Percentiles rank a stretch among this genome's conserved stretches.
These are phyloP conservation scores for Mastomys natalensis DNA, from an alignment of 2,113 vertebrate genomes.

Conservation along the genomic window DNA sequence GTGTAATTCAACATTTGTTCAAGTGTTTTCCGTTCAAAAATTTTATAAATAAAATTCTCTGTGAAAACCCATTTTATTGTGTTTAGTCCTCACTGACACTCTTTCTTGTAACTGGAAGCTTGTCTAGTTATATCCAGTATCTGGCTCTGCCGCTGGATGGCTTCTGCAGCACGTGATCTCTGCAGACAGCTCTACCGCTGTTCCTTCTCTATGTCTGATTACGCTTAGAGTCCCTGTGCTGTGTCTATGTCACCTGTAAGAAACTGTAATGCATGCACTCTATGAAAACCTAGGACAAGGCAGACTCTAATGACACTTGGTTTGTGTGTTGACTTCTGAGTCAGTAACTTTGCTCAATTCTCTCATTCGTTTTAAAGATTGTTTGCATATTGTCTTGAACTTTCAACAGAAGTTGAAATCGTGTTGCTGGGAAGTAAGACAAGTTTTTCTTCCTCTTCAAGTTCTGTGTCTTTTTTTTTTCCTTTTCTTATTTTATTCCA, in stretches of 20 bases:
- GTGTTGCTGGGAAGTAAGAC: background rate
- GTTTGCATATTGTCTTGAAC: background rate
- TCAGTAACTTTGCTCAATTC: constrained; percentile 23
- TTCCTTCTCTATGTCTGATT: constrained; percentile 81
- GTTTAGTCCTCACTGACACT: background rate
- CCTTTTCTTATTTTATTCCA: constrained; percentile 40
- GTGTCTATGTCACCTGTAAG: background rate
- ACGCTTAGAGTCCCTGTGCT: constrained; percentile 73
- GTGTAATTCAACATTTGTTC: constrained; percentile 13
- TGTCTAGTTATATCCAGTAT: background rate
- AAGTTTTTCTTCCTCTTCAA: constrained; percentile 8
- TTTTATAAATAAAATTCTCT: background rate
- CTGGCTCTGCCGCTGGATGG: constrained; percentile 86
- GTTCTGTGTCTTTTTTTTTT: background rate
- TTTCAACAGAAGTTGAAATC: background rate
- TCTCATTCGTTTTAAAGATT: background rate
- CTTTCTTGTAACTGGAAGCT: background rate
- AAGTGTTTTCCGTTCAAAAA: background rate
- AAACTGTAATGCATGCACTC: background rate
- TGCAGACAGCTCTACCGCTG: constrained; percentile 90
- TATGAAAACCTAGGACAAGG: background rate
- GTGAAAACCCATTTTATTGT: background rate
- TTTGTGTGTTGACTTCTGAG: background rate
- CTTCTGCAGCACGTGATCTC: constrained; percentile 91
- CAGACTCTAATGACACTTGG: background rate